phyloP scores from a whole-genome alignment of 2,797 vertebrate genomes.

The Helarctos malayanus region DNA sequence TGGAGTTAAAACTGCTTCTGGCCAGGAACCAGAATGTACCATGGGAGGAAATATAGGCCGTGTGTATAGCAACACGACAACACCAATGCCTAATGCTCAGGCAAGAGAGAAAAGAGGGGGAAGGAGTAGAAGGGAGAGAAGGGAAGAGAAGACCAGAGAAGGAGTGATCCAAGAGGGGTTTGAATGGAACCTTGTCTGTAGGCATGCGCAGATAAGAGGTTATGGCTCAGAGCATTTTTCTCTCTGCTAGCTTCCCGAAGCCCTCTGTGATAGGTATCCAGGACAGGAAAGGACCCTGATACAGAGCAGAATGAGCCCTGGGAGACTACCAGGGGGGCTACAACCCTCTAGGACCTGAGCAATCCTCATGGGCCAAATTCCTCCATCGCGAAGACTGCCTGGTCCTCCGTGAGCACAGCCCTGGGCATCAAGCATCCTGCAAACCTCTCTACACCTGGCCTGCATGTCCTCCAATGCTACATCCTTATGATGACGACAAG shows the following conservation, averaged over 20 bases:
- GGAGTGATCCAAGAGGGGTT: too few relatives aligned
- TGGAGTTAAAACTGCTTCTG: not conserved
- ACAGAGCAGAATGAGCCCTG: not conserved
- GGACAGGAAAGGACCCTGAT: not conserved
- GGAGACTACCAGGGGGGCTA: accelerated
- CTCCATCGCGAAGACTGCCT: not conserved
- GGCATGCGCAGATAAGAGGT: not conserved
- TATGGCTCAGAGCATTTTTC: accelerated
- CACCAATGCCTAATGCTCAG: not conserved
- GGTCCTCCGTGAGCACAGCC: not conserved
- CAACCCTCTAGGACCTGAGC: not conserved
- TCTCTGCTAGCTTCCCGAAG: not conserved
- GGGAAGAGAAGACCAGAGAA: not conserved
- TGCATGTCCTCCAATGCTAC: not conserved
- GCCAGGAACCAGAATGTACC: not conserved
- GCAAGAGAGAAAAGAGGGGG: not conserved
- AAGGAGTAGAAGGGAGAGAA: too few relatives aligned
- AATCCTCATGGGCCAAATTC: accelerated
- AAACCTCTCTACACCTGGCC: not conserved
- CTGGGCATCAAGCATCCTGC: not conserved
- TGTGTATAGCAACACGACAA: too few relatives aligned
- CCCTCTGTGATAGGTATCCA: not conserved
- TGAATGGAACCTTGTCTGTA: too few relatives aligned
- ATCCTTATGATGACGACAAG: not conserved
- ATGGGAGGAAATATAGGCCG: too few relatives aligned